A percentile compares a stretch with the other conserved stretches of the same genome.
Evolutionary conservation across 2,888 invertebrate genomes (phyloP).

Genomic region (Agrochola circellaris): DNA sequence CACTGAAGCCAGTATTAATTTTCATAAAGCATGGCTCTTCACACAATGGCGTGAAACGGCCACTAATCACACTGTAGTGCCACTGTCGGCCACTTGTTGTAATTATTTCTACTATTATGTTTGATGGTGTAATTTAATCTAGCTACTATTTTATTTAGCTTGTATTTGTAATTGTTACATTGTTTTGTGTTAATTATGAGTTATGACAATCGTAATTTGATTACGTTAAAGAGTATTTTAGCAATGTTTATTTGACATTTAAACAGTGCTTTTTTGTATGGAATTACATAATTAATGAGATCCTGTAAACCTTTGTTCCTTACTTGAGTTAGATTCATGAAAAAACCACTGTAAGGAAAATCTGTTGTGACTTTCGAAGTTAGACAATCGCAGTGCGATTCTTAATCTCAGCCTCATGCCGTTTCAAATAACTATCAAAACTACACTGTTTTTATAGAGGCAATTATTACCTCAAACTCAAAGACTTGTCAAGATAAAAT

Average conservation of each 20-base stretch:
- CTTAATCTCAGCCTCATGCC: too few species aligned
- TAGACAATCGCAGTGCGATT: neutral
- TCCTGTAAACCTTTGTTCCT: too few species aligned
- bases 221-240: neutral
- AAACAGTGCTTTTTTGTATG: neutral
- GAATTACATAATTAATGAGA: neutral
- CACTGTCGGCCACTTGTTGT: constrained; percentile 8
- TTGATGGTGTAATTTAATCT: constrained; percentile 49
- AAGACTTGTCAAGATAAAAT: constrained; percentile 8
- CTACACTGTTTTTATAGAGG: neutral
- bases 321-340: neutral
- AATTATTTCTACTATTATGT: constrained; percentile 45
- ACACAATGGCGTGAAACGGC: constrained; percentile 43
- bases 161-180: constrained; percentile 15
- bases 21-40: constrained; percentile 47
- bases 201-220: constrained; percentile 14
- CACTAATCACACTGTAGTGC: constrained; percentile 45
- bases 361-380: neutral
- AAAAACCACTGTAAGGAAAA: neutral
- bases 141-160: constrained; percentile 32
- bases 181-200: constrained; percentile 22
- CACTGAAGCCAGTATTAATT: constrained; percentile 45
- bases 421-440: too few species aligned
- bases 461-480: neutral
- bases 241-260: neutral